These are phyloP conservation scores for Callyntrura guangdongensis DNA, from an alignment of 2,888 invertebrate genomes.

Conservation along the genomic window DNA sequence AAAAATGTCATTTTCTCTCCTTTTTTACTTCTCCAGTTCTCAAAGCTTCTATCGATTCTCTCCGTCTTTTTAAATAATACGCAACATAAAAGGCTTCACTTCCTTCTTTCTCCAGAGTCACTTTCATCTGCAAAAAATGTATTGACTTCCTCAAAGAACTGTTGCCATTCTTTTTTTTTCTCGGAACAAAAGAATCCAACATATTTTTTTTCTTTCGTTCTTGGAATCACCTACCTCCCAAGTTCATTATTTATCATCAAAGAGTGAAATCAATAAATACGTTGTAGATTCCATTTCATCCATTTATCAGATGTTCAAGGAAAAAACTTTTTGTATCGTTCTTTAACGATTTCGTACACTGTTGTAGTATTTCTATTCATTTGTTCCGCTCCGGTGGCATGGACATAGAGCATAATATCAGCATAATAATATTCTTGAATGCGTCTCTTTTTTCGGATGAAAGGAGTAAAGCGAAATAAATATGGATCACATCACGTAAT, in stretches of 20 bases:
- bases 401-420: background rate
- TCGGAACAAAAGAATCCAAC: constrained; percentile 20
- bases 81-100: background rate
- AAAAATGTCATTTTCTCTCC: background rate
- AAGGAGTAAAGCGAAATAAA: background rate
- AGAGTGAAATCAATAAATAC: constrained; percentile 42
- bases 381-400: background rate
- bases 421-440: background rate
- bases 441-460: background rate
- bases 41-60: background rate
- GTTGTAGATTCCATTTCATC: constrained; percentile 9
- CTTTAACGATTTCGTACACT: background rate
- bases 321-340: constrained; percentile 5
- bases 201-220: background rate
- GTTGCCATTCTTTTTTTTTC: background rate
- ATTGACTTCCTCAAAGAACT: background rate
- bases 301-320: constrained; percentile 23
- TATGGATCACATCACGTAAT: background rate
- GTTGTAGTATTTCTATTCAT: background rate
- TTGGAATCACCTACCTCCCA: constrained; percentile 12
- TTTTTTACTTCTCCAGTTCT: background rate
- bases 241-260: constrained; percentile 57
- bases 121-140: constrained; percentile 3
- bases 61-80: background rate
- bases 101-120: constrained; percentile 18